Percentiles rank a stretch among this genome's conserved stretches.
These are phyloP conservation scores for Amiota minor DNA, from an alignment of 2,888 invertebrate species.

Conservation along the genomic window DNA sequence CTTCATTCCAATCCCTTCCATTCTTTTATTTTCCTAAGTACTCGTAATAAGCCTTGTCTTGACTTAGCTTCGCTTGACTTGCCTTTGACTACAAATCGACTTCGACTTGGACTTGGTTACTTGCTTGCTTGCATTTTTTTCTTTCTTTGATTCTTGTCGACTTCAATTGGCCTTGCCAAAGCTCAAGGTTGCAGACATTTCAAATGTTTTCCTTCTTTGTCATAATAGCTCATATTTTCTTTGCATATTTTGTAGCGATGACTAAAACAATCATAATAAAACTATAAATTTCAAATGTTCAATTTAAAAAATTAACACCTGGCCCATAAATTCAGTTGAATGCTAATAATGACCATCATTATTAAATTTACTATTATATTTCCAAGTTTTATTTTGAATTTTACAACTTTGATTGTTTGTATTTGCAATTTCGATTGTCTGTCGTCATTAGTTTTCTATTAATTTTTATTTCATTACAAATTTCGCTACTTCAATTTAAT, in stretches of 20 bases:
- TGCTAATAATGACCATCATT: neutral
- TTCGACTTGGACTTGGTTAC: neutral
- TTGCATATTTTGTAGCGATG: neutral
- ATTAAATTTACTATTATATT: neutral
- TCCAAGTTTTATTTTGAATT: too few species aligned
- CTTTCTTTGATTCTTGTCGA: neutral
- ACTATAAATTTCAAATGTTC: neutral
- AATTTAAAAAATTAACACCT: too few species aligned
- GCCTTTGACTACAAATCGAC: conserved; percentile 3
- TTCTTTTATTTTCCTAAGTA: too few species aligned
- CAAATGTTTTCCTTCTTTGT: neutral
- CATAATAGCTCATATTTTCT: neutral
- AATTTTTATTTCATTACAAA: too few species aligned
- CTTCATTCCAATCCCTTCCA: too few species aligned
- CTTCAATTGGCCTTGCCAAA: neutral
- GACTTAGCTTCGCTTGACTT: conserved; percentile 3
- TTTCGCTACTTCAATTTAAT: neutral
- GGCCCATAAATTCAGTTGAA: neutral
- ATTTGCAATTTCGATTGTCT: neutral
- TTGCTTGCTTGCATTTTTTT: too few species aligned
- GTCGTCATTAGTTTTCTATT: too few species aligned
- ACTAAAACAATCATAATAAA: neutral
- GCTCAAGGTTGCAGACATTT: neutral
- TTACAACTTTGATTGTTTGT: too few species aligned
- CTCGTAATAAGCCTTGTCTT: neutral